These are phyloP conservation scores for silkworm (Bombyx mori) DNA, from an alignment of 1,140 invertebrate species.

Conservation along the genomic window DNA sequence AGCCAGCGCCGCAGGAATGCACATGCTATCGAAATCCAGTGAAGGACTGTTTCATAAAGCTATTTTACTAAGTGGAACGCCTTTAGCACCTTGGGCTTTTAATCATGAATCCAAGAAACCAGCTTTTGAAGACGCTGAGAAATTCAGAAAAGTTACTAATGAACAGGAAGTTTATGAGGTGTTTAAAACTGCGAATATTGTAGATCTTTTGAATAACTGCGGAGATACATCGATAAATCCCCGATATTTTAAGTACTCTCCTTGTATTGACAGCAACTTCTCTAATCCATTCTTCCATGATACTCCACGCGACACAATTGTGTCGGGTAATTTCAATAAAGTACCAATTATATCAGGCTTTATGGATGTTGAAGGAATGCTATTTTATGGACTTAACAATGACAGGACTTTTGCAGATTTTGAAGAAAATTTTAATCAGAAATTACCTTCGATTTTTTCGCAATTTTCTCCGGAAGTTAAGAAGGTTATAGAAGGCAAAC, in stretches of 20 bases:
- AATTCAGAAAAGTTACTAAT: constrained; percentile 27
- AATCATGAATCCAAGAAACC: constrained; percentile 31
- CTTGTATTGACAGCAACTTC: constrained; percentile 37
- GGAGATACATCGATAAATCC: constrained; percentile 34
- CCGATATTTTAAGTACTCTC: constrained; percentile 46
- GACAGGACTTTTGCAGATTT: constrained; percentile 29
- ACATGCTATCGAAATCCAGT: constrained; percentile 41
- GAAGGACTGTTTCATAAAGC: constrained; percentile 43
- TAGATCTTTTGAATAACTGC: constrained; percentile 25
- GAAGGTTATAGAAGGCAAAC: constrained; percentile 23
- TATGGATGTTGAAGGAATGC: constrained; percentile 39
- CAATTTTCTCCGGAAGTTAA: constrained; percentile 35
- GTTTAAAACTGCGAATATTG: constrained; percentile 27
- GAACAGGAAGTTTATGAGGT: constrained; percentile 35
- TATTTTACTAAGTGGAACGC: constrained; percentile 41
- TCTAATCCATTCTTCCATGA: constrained; percentile 39
- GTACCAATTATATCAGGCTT: constrained; percentile 48
- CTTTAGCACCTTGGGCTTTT: constrained; percentile 50
- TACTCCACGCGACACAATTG: constrained; percentile 40
- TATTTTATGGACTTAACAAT: constrained; percentile 41
- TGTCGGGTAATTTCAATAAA: constrained; percentile 42
- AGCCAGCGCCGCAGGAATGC: constrained; percentile 43
- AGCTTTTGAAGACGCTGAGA: constrained; percentile 37
- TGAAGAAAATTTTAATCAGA: constrained; percentile 37
- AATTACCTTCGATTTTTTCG: constrained; percentile 42